Evolutionary conservation across 1,140 invertebrate genomes (phyloP).

Genomic region (Tachypleus tridentatus): DNA sequence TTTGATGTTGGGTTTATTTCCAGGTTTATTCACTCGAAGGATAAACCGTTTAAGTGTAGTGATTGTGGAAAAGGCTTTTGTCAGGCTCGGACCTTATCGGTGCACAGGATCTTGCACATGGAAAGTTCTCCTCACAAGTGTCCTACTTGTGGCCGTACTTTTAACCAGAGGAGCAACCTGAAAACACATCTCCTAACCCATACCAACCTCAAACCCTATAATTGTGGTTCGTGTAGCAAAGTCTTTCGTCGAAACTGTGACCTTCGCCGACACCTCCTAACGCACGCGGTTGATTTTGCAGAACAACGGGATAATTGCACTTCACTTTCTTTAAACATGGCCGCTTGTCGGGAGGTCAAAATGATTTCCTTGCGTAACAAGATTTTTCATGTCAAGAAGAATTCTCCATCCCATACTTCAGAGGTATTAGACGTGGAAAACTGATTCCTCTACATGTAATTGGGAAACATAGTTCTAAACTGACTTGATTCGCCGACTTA

Average conservation of each 20-base stretch:
- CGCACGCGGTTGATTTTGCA: conserved; percentile 54
- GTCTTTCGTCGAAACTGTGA: conserved; percentile 30
- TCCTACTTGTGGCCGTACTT: conserved; percentile 59
- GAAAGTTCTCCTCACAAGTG: conserved; percentile 81
- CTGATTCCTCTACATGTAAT: no score
- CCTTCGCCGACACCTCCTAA: conserved; percentile 56
- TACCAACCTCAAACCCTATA: conserved; percentile 78
- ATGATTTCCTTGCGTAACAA: no score
- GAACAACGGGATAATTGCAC: not conserved
- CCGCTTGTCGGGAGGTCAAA: no score
- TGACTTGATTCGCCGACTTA: no score
- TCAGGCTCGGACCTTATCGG: conserved; percentile 83
- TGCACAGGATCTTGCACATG: conserved; percentile 84
- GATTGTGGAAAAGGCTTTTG: conserved; percentile 96
- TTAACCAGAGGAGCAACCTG: conserved; percentile 77
- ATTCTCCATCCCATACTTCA: no score
- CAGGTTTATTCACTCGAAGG: conserved; percentile 94
- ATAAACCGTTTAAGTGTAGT: conserved; percentile 91
- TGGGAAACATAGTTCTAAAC: no score
- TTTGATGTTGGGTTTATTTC: conserved; percentile 23
- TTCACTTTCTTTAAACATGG: no score
- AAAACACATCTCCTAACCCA: conserved; percentile 86
- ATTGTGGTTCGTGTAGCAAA: conserved; percentile 34
- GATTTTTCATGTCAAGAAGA: no score
- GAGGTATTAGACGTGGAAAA: no score